Evolutionary conservation across 1,140 invertebrate species (phyloP), one percentile per base, ranked within the genome.

Genomic region (Thaumatotibia leucotreta): DNA sequence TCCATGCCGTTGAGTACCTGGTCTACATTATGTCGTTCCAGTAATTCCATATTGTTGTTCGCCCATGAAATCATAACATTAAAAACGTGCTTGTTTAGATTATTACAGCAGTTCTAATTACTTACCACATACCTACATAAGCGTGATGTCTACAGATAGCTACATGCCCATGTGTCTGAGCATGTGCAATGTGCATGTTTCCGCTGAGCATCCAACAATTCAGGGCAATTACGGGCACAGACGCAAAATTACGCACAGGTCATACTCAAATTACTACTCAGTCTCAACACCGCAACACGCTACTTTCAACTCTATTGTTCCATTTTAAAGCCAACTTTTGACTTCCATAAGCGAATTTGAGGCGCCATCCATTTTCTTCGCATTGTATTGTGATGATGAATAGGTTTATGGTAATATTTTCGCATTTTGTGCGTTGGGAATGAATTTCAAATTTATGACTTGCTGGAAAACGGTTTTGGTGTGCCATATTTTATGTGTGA

Each of bases 301-400:
- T 1, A 27, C n/a, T 58, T 31, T 27, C 23, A 58, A 58, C 52
- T n/a, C 23, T 58, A 27, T 8, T 4, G 17, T n/a, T 17, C n/a
- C 0, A 17, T 0, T 45, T 45, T 9, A 58, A 29, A 17, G 52
- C 14, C n/a, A 17, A 2, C 20, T 45, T 8, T 45, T 39, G n/a
- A 39, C n/a, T 39, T n/a, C 6, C 8, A 45, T 9, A 45, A n/a
- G 35, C n/a, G 14, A 39, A 33, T 2, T 23, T 54, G 23, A 27
- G 52, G 23, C 24, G 52, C 50, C 50, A 54, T 58, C 24, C 27
- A 8, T 58, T 58, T 58, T 14, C 52, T 58, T 27, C 27, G 14
- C 52, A 27, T 58, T 29, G 52, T 58, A 58, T 58, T 27, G 39
- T 58, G 23, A 58, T 54, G 50, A 54, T 58, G 52, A 58, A 58